Base-by-base conservation (phyloP, 2,797 vertebrate genomes). In the Tiaroga cobitis region DNA sequence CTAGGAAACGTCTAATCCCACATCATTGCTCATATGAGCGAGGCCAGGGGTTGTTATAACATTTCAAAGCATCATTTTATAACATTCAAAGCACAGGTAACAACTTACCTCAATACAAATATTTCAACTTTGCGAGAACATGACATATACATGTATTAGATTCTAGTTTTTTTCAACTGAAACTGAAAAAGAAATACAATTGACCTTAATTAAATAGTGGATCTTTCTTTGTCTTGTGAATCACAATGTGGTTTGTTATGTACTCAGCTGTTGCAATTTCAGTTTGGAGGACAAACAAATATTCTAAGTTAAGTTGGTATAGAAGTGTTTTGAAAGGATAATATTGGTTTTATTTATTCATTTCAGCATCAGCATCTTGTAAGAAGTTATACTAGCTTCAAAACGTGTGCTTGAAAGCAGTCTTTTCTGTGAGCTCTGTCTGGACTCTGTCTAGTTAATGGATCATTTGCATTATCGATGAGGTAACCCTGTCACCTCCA, bases 401-500 rank as follows among this genome's bases (percentile, higher is more conserved):
- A 54, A 73, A 51, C 84, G 72, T 85, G 26, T 65, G 78, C 81
- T 75, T 65, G 51, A 88, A 88, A 88, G 24, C 77, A 15, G 51
- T 88, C 74, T 86, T 86, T 80, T 78, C 80, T 29, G 88, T 86
- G 85, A 86, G 82, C 68, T 81, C 88, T 96, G 96, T 95, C 95
- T 91, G 95, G 92, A 93, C 93, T 95, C 94, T 93, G 93, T 96
- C 95, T 94, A 95, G 95, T 96, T 96, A 95, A 95, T 93, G 96
- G 93, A 90, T 93, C 93, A 99, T 99, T 99, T 98, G 93, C 98
- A 99, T 99, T 99, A 99, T 99, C 97, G 95, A 99, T 98, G 97
- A 98, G 95, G 95, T 97, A 97, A 97, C 96, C 97, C 95, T 96
- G 95, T 98, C 97, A 99, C 97, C 97, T 96, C 95, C 96, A 96